phyloP scores from a whole-genome alignment of 2,888 invertebrate genomes.

The Epicampocera succincta region DNA sequence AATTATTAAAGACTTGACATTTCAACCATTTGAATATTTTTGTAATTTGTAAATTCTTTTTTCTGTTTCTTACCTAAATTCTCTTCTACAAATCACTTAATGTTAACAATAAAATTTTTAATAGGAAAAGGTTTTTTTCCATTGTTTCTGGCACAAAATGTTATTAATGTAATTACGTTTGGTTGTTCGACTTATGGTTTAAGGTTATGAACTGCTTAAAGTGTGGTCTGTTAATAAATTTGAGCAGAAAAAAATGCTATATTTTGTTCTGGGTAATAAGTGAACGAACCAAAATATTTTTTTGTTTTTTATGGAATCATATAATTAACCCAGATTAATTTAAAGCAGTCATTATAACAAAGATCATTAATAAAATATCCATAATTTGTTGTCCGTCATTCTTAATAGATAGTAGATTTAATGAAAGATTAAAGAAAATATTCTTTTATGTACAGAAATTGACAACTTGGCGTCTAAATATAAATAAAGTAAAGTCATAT shows the following conservation, averaged over 20 bases:
- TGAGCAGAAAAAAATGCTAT: not conserved
- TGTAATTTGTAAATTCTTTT: not conserved
- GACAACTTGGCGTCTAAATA: too few relatives aligned
- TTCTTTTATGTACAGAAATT: too few relatives aligned
- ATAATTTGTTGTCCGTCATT: not conserved
- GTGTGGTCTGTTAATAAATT: constrained; percentile 28
- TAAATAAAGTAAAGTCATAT: too few relatives aligned
- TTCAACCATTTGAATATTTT: not conserved
- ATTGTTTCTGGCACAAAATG: constrained; percentile 2
- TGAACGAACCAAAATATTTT: not conserved
- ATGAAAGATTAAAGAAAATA: too few relatives aligned
- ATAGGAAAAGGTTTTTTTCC: not conserved
- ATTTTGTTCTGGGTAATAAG: not conserved
- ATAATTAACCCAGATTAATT: constrained; percentile 36
- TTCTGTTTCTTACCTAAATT: not conserved
- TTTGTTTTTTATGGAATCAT: not conserved
- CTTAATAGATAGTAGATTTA: not conserved
- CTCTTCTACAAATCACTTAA: not conserved
- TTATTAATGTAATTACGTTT: constrained; percentile 34
- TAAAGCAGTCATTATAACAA: constrained; percentile 15
- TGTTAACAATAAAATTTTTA: not conserved
- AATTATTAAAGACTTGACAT: constrained; percentile 26
- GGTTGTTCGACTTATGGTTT: not conserved
- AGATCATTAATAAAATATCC: constrained; percentile 20
- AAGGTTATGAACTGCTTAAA: constrained; percentile 30